Evolutionary conservation across 2,888 invertebrate species (phyloP).

Genomic region (Cynaeus angustus): DNA sequence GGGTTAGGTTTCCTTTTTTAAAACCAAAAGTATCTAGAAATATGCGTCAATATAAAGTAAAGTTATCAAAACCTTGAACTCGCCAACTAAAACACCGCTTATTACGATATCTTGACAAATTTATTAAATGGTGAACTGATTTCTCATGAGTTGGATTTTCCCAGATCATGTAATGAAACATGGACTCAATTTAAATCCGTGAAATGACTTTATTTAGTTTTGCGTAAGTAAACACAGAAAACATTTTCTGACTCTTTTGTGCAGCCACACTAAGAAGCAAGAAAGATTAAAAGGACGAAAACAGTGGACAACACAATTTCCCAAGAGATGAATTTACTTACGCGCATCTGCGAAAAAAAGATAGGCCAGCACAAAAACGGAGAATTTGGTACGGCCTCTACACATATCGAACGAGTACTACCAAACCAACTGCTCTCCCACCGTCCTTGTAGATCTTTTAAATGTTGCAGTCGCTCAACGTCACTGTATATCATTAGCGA

Average conservation of each 20-base stretch:
- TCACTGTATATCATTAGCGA: slow-evolving; percentile 25
- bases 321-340: slow-evolving; percentile 2
- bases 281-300: not conserved
- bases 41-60: no score
- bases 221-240: no score
- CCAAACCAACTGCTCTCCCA: slow-evolving; percentile 22
- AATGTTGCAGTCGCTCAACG: slow-evolving; percentile 26
- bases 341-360: slow-evolving; percentile 4
- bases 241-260: no score
- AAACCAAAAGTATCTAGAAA: no score
- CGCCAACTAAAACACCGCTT: no score
- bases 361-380: slow-evolving; percentile 15
- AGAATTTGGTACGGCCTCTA: not conserved
- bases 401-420: slow-evolving; percentile 17
- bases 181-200: no score
- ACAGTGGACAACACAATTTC: no score
- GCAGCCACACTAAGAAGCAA: no score
- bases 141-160: not conserved
- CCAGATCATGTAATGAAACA: not conserved
- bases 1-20: no score
- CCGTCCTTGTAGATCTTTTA: slow-evolving; percentile 38
- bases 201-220: no score
- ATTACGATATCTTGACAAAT: not conserved
- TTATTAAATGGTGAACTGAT: not conserved
- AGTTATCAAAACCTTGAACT: no score